phyloP scores from a whole-genome alignment of 2,888 invertebrate species.

The Leucania comma region DNA sequence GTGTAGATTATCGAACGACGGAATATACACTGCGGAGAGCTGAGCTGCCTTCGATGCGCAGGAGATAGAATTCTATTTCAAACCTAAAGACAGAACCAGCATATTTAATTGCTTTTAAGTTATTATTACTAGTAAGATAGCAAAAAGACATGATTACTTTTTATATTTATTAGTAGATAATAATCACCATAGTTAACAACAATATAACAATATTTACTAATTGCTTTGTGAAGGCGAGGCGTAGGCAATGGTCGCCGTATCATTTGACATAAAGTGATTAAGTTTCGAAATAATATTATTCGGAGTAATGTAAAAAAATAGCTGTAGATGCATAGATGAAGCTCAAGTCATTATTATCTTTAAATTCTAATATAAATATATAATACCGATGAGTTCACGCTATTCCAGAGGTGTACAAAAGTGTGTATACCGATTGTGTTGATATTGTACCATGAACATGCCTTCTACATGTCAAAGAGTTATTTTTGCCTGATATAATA shows the following conservation, averaged over 20 bases:
- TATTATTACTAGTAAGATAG: conserved; percentile 74
- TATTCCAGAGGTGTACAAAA: conserved; percentile 64
- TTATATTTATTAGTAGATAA: conserved; percentile 77
- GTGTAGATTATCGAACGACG: conserved; percentile 46
- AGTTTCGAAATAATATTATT: conserved; percentile 63
- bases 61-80: conserved; percentile 85
- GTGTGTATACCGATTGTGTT: conserved; percentile 63
- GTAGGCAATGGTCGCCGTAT: conserved; percentile 54
- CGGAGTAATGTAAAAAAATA: conserved; percentile 70
- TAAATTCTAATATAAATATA: conserved; percentile 72
- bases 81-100: conserved; percentile 84
- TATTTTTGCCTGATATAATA: conserved; percentile 77
- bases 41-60: conserved; percentile 42
- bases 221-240: conserved; percentile 67
- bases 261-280: conserved; percentile 60
- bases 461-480: conserved; percentile 80
- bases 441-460: conserved; percentile 84
- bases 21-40: conserved; percentile 36
- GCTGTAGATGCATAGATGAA: conserved; percentile 80
- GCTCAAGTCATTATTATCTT: conserved; percentile 85
- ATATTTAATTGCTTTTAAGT: conserved; percentile 77
- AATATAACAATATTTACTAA: conserved; percentile 67
- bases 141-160: conserved; percentile 80
- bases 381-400: conserved; percentile 67
- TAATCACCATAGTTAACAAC: conserved; percentile 77